Base-by-base conservation (phyloP, 2,113 vertebrate species). In the Thalassarche chlororhynchos region DNA sequence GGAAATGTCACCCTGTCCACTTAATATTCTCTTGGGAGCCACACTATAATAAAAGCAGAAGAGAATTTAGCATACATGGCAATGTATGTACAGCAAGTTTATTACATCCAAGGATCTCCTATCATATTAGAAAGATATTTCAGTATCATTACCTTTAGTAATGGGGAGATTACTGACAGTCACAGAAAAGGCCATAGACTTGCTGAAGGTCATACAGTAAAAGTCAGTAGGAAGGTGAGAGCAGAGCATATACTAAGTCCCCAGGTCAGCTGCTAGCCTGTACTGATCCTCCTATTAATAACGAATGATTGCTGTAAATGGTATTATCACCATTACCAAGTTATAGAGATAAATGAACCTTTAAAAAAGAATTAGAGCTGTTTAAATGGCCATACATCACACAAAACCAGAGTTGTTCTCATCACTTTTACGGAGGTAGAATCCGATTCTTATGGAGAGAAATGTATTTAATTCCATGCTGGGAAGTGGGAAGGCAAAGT, bases 1-100 rank as follows among this genome's bases (percentile, higher is more conserved):
- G 86, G 40, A 95, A 97, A 94, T 91, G 86, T 87, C 94, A 94
- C 91, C 74, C 84, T 87, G 91, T 29, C 80, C 89, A 76, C 77
- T 84, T 84, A 46, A 78, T 40, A 84, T 71, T 95, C 91, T 49
- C 92, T n/a, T 24, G 72, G 61, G 94, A 97, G 31, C 51, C 23
- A n/a, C 40, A 4, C 24, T 72, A 2, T 14, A 71, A 84, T 84
- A 68, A 87, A 81, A 76, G n/a, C 20, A 84, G 62, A 61, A 46
- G 24, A 69, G 21, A 79, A 84, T 72, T 85, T n/a, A 72, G 91
- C 81, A 80, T 23, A 77, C 81, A 49, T 82, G 94, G 81, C 57
- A 82, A 87, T 36, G 26, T 76, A 61, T 79, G 81, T 54, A 58
- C 69, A 70, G 74, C 77, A 70, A 57, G 62, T 3, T 46, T 44